Evolutionary conservation across 2,113 vertebrate genomes (phyloP), one percentile per base, ranked within the genome.

Genomic region (Megalops atlanticus): DNA sequence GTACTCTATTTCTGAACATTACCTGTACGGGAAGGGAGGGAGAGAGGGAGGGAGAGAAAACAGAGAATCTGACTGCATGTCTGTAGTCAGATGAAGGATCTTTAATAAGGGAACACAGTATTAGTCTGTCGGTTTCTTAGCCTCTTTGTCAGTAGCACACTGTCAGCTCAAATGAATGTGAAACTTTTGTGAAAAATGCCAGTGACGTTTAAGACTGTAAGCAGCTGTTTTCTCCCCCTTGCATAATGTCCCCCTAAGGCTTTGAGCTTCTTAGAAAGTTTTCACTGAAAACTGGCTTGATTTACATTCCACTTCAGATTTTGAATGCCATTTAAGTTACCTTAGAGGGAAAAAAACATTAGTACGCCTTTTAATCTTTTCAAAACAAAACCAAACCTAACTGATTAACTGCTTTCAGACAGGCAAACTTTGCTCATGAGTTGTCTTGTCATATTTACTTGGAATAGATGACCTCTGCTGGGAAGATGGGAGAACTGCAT

Each of bases 301-400:
- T 73, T 73, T 73, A n/a, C 71, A 73, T 39, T 33, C 38, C 74
- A 49, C 43, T 40, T 49, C 41, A 31, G 27, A 27, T n/a, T 64
- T 27, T 15, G 16, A 4, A 41, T 76, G 24, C 21, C 5, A 5
- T 5, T 11, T 74, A 41, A 74, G 35, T 27, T 47, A 76, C 38
- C 15, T 76, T n/a, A 76, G 74, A 31, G 7, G n/a, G 18, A 11
- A 15, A 75, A 38, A 21, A 8, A 64, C 6, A 64, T 31, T 7
- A 64, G 2, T 1, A 24, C 18, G n/a, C 18, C 1, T 74, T 41
- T 74, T 21, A 54, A 54, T 21, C 4, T 5, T n/a, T 2, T 75
- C 5, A 24, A 12, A 75, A n/a, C n/a, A 75, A 43, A 47, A 40
- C 24, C 2, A 47, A 76, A 36, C 49, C 45, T 43, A 18, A 33